Conservation (phyloP, 2,797 vertebrate genomes). For the Choloepus didactylus region DNA sequence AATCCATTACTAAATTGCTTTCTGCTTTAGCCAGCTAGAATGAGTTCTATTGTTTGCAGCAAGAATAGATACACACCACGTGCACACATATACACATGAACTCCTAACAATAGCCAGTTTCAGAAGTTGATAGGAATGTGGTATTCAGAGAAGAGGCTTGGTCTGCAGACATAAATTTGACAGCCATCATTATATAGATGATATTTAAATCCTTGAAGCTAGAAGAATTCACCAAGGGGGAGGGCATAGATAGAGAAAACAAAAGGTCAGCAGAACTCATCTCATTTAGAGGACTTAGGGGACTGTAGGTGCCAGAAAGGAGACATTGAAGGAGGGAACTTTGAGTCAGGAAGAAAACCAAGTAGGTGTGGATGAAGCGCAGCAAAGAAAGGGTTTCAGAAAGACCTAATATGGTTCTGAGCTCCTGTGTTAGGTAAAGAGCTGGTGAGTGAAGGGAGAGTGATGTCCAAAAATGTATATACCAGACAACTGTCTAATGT, state of each 20-base stretch:
- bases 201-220: neutral
- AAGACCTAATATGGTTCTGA: neutral
- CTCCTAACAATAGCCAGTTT: neutral
- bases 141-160: neutral
- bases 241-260: neutral
- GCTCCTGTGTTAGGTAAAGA: neutral
- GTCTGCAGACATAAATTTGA: neutral
- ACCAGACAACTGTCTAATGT: neutral
- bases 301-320: too few relatives aligned
- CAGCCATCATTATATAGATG: neutral
- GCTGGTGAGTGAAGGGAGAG: neutral
- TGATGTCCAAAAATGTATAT: neutral
- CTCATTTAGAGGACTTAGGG: neutral
- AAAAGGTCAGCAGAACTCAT: neutral
- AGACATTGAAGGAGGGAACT: neutral
- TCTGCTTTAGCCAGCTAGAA: neutral
- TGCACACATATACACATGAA: neutral
- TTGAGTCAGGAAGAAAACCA: neutral
- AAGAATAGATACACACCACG: neutral
- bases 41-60: neutral
- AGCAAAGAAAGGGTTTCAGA: neutral
- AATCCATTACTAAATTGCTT: neutral
- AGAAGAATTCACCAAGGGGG: neutral
- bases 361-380: neutral
- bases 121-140: neutral